Evolutionary conservation across 2,797 vertebrate genomes (phyloP).

Genomic region (Sebastes taczanowskii): DNA sequence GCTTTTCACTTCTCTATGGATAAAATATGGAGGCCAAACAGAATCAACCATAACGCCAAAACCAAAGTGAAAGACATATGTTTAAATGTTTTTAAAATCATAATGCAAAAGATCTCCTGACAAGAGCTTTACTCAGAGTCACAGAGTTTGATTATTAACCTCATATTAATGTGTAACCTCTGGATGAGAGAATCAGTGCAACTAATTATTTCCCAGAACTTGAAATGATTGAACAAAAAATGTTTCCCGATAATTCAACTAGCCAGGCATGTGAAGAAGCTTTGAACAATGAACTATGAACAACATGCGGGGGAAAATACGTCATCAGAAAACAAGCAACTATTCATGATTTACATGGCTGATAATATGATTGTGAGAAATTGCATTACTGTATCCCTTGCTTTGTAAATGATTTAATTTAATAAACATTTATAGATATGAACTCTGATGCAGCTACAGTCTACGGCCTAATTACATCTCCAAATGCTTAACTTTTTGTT

Average conservation of each 20-base stretch:
- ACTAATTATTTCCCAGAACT: constrained; percentile 61
- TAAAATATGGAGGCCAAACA: not conserved
- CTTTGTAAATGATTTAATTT: not conserved
- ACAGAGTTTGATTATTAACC: constrained; percentile 75
- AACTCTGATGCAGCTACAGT: not conserved
- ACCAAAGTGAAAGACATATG: not conserved
- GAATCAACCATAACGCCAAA: not conserved
- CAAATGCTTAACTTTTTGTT: not conserved
- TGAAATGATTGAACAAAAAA: constrained; percentile 39
- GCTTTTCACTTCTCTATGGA: not conserved
- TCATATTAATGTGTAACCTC: constrained; percentile 65
- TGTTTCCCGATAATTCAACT: constrained; percentile 49
- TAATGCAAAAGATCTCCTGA: not conserved
- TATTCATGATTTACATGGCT: not conserved
- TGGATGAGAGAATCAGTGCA: constrained; percentile 11
- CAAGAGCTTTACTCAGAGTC: constrained; percentile 1
- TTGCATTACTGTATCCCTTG: not conserved
- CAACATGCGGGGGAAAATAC: constrained; percentile 27
- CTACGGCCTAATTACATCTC: not conserved
- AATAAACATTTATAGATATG: not conserved
- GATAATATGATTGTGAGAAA: not conserved
- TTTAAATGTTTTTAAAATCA: not conserved
- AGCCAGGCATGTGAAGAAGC: constrained; percentile 41
- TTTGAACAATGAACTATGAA: constrained; percentile 31
- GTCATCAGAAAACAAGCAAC: constrained; percentile 2